Evolutionary conservation across 2,888 invertebrate genomes (phyloP), one percentile per base, ranked within the genome.

Genomic region (Epiblema foenella): DNA sequence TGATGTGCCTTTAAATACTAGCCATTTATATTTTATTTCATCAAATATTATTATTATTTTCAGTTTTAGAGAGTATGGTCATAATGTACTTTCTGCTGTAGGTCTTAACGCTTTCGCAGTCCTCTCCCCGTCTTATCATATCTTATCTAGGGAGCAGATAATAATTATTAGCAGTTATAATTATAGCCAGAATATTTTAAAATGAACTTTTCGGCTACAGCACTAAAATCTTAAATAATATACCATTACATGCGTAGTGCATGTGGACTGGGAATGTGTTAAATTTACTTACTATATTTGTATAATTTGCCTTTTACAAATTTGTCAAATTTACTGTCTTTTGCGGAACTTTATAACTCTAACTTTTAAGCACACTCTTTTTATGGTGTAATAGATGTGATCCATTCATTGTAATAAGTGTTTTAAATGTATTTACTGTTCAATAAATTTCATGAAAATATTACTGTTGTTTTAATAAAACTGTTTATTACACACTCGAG

Each of bases 391-490:
- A 18, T 29, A n/a, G 8, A 24, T 29, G 15, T 51, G 3, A 46
- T 29, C 24, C 9, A 46, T 33, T 24, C n/a, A 56, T 57, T 51
- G 33, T 56, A 58, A n/a, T 69, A 51, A 2, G 56, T 64, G 29
- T 69, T 42, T 58, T 46, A n/a, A n/a, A 18, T 60, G 60, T 49
- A 46, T 29, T 46, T 8, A 59, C 20, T 52, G 59, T 68, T 29
- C 20, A 68, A 59, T 68, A 68, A 68, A 68, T 59, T 17, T 52
- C 11, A 39, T 29, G 10, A 49, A 42, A 39, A 24, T n/a, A 51
- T 39, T 20, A 17, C 24, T 37, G 2, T 29, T 33, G 37, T 64
- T 64, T 64, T 52, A 60, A 20, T 42, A 12, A 42, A 15, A 8
- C n/a, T 7, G 46, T n/a, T n/a, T 46, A n/a, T 46, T 46, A 42